Base-by-base conservation (phyloP, 2,797 vertebrate genomes). In the Carapus acus region DNA sequence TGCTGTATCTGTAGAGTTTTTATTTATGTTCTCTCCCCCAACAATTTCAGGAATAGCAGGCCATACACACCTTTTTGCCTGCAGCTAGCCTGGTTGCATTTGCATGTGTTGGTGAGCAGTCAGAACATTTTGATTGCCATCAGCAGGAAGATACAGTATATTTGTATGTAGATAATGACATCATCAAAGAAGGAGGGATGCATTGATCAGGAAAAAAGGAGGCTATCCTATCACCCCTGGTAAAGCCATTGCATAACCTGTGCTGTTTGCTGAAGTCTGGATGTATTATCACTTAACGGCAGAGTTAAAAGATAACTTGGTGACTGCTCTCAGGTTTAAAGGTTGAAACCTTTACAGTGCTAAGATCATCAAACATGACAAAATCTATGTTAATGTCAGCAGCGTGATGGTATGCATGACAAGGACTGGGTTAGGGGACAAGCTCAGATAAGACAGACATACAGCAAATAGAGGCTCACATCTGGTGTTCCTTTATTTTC, bases 241-340 rank as follows among this genome's bases (percentile, higher is more conserved):
- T 58, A 52, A 66, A 43, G 58, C 64, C 41, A 21, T 82, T 82
- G 69, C 73, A 39, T 78, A 74, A 82, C 44, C 34, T 38, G 14
- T 60, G 58, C 12, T 65, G 67, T 73, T 77, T 77, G 54, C 50
- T 52, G 62, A 49, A 21, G 37, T 61, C 51, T 36, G 17, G 58
- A 34, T 48, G 18, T 59, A 31, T 76, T 75, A 71, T 82, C 74
- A 11, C 41, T 45, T 23, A 14, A 23, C 36, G 3, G 34, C 21
- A 54, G 49, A 39, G 40, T 43, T 33, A 37, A 42, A 65, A 68
- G 71, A 74, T 71, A 64, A 67, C 19, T 14, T n/a, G n/a, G 24
- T 56, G 29, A 43, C 24, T 45, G 27, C 6, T 43, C 12, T 49
- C 8, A 2, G 2, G 66, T 65, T 43, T 52, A 69, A 78, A 77